Conservation (phyloP, 2,888 invertebrate species). For the Ectemnius cavifrons region DNA sequence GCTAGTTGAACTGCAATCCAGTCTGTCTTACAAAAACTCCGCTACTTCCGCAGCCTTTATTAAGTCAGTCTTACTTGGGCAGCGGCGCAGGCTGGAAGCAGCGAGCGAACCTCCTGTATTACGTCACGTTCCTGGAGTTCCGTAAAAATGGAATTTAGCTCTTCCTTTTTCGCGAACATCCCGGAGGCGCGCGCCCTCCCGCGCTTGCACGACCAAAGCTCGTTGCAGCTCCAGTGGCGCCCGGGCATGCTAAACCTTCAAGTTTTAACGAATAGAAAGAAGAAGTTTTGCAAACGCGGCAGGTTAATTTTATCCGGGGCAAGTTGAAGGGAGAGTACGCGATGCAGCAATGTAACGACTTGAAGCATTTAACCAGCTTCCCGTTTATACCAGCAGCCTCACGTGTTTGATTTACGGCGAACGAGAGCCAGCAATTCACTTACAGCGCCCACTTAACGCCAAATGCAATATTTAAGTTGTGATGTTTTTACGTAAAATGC, state of each 20-base stretch:
- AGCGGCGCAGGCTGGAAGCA: constrained; percentile 24
- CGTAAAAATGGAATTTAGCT: constrained; percentile 26
- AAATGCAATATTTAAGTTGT: too few species aligned
- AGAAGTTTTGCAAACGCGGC: constrained; percentile 46
- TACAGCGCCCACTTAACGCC: too few species aligned
- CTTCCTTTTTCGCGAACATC: constrained; percentile 21
- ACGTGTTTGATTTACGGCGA: too few species aligned
- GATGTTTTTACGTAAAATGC: too few species aligned
- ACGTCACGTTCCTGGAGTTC: constrained; percentile 46
- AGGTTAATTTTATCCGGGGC: constrained; percentile 51
- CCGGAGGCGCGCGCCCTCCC: constrained; percentile 22
- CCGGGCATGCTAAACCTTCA: constrained; percentile 43
- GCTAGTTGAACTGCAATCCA: constrained; percentile 44
- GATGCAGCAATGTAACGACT: constrained; percentile 44
- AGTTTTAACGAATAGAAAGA: constrained; percentile 62
- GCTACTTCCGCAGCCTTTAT: constrained; percentile 42
- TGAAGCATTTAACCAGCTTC: constrained; percentile 45
- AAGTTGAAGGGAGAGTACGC: constrained; percentile 23
- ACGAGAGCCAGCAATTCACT: too few species aligned
- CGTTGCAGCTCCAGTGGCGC: too few species aligned
- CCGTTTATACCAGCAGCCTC: not conserved
- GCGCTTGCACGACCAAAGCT: constrained; percentile 13
- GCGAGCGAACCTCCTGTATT: constrained; percentile 32
- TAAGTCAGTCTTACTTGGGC: constrained; percentile 39
- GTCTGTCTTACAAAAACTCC: constrained; percentile 42